Base-by-base conservation (phyloP, 2,113 vertebrate genomes). In the Neofelis nebulosa region DNA sequence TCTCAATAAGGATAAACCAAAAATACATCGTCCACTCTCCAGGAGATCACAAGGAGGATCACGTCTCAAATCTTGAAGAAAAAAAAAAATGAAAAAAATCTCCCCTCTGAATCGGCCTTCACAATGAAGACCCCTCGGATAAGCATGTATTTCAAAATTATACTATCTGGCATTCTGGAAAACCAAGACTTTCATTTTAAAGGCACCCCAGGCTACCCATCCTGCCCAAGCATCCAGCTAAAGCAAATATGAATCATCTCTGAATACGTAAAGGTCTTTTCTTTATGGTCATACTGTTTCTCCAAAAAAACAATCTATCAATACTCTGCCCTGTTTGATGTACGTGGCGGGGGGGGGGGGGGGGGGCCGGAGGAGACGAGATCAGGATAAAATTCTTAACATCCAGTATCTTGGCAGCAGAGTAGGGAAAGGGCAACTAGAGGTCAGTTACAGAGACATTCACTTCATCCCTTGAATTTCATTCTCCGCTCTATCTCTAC, bases 301-400 rank as follows among this genome's bases (percentile, higher is more conserved):
- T 86, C 38, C 71, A 94, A 71, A 41, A 50, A 78, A 78, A 57
- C 41, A 88, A 31, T n/a, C 52, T 69, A 61, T 7, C n/a, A 19
- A 27, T 66, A 66, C 79, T 73, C 93, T 91, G 11, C 18, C 41
- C 52, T 50, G 3, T 2, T 61, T 18, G 31, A 48, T 73, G 6
- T 5, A 79, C 48, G 66, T 52, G 16, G 14, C 7, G 18, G 1
- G 23, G 19, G 5, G 1, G 11, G 23, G 15, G 3, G 33, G 8
- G 4, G 15, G 5, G 1, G 23, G 33, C 5, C 3, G 19, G 5
- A 1, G 14, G 3, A 29, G 14, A 52, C 7, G 7, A 63, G 8
- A 1, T 68, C 63, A 89, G 29, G 57, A 81, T 65, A 48, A 78
- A 41, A 78, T 19, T 27, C n/a, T 73, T 74, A 33, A 74, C 31